Base-by-base conservation (phyloP, 2,113 vertebrate genomes). In the Zootoca vivipara region DNA sequence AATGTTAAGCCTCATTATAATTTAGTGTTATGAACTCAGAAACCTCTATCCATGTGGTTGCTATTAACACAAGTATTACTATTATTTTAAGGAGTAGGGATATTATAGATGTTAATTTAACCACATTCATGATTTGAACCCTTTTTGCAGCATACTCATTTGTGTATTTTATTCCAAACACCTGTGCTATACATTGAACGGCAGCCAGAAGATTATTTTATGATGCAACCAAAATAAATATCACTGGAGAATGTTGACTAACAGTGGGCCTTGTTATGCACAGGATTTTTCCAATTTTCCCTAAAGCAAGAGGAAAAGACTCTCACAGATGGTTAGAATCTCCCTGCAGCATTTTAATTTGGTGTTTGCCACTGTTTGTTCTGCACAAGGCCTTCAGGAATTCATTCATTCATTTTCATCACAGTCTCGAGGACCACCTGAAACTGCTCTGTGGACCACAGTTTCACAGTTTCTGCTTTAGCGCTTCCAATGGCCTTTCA, bases 201-300 rank as follows among this genome's bases (percentile, higher is more conserved):
- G 89, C 38, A 90, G 73, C 86, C 72, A 87, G 78, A 94, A 52
- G 75, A 93, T 91, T 93, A 93, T 93, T 93, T 78, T 93, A 75
- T 90, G 46, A 90, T n/a, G 56, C 89, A 89, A 91, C 35, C 78
- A 91, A 90, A 94, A 92, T 84, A 86, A 80, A 94, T 93, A 93
- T 86, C 85, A 93, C 77, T 90, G 33, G 3, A 33, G 87, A 69
- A 77, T 69, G 6, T 82, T 91, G 38, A 74, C 46, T 75, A 89
- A 62, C 70, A 78, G 77, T 30, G 56, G 4, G 46, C 75, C 46
- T 22, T 46, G 4, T 70, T 67, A 16, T 77, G 33, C 15, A 35
- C 12, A 64, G 42, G 73, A 86, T 89, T 93, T 69, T 87, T 91
- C 58, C 82, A 89, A 22, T 92, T 93, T 83, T 94, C 85, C 91